Percentiles rank a stretch among this genome's conserved stretches.
These are phyloP conservation scores for Oxyura jamaicensis DNA, from an alignment of 2,113 vertebrate genomes.

Conservation along the genomic window DNA sequence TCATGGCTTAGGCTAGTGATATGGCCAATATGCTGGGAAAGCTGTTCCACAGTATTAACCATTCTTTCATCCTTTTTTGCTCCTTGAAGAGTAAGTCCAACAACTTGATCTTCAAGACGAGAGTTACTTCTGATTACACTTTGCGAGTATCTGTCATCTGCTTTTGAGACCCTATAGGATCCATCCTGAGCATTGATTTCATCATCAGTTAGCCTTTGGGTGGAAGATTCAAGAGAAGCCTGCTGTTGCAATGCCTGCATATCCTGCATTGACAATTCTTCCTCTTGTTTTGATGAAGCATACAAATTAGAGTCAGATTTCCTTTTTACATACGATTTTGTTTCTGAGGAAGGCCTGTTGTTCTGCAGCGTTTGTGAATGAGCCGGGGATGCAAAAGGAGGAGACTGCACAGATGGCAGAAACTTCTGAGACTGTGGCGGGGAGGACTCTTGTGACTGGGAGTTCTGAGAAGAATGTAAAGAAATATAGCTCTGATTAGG, in stretches of 20 bases:
- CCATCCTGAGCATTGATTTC: conserved; percentile 82
- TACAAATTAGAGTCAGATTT: conserved; percentile 86
- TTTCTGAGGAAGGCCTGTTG: conserved; percentile 83
- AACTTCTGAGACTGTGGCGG: conserved; percentile 89
- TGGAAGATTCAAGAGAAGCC: conserved; percentile 81
- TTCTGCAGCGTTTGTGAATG: conserved; percentile 87
- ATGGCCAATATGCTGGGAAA: conserved; percentile 82
- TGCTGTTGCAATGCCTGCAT: conserved; percentile 88
- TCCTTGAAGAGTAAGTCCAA: conserved; percentile 81
- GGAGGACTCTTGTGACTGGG: conserved; percentile 82
- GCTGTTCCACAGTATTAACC: conserved; percentile 79
- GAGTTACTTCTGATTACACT: conserved; percentile 95
- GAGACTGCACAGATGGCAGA: conserved; percentile 83
- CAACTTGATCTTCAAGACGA: conserved; percentile 88
- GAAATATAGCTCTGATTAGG: conserved; percentile 86
- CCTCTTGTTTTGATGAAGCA: conserved; percentile 80
- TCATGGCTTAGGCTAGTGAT: conserved; percentile 77
- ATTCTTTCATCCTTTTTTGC: conserved; percentile 87
- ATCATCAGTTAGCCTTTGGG: conserved; percentile 79
- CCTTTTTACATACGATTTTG: conserved; percentile 86
- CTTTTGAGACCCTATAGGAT: conserved; percentile 89
- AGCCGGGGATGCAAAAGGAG: conserved; percentile 82
- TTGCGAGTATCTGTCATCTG: conserved; percentile 91
- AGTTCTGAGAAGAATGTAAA: conserved; percentile 84
- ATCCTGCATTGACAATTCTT: conserved; percentile 88